phyloP scores from a whole-genome alignment of 2,113 vertebrate species.

The Phocoena phocoena region DNA sequence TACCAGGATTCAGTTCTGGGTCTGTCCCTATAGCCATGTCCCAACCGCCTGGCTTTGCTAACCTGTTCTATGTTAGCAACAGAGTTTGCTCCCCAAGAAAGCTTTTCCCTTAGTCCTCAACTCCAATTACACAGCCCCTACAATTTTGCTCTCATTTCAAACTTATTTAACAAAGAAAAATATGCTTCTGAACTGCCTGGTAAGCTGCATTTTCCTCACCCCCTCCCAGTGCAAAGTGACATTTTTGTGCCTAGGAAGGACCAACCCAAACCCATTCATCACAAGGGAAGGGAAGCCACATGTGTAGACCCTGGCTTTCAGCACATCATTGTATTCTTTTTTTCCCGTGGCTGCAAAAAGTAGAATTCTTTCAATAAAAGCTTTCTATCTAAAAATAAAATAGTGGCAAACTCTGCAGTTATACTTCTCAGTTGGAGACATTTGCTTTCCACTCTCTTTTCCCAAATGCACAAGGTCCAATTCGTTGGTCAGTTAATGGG shows the following conservation, averaged over 20 bases:
- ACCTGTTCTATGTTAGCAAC: background rate
- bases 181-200: background rate
- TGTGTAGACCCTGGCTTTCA: background rate
- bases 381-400: constrained; percentile 76
- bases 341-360: constrained; percentile 37
- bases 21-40: background rate
- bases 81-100: background rate
- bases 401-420: constrained; percentile 70
- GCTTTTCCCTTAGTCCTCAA: background rate
- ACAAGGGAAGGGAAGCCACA: background rate
- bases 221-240: background rate
- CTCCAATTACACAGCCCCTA: background rate
- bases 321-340: background rate
- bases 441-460: constrained; percentile 64
- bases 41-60: background rate
- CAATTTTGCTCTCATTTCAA: background rate
- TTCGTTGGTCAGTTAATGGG: constrained; percentile 49
- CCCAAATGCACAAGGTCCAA: constrained; percentile 49
- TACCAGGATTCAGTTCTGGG: background rate
- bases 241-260: background rate
- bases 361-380: constrained; percentile 60
- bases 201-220: background rate
- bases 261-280: background rate
- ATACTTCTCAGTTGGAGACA: constrained; percentile 71
- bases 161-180: constrained; percentile 33